phyloP scores from a whole-genome alignment of 2,113 vertebrate species.

The Pelusios castaneus region DNA sequence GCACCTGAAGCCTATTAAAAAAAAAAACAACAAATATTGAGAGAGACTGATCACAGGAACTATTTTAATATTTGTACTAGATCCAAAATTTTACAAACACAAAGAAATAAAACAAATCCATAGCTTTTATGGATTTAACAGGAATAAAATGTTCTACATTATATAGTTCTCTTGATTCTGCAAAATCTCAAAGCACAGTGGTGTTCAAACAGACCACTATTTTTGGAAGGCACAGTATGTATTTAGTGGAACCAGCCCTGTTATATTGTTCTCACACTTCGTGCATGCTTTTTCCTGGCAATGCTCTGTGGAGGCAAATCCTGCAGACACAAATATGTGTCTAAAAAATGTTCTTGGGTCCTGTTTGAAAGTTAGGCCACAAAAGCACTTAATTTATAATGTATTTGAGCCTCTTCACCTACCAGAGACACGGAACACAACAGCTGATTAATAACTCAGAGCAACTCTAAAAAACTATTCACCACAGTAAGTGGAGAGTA shows the following conservation, averaged over 20 bases:
- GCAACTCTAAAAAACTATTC: not conserved
- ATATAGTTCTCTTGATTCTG: not conserved
- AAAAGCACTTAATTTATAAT: not conserved
- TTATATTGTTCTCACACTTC: not conserved
- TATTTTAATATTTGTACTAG: not conserved
- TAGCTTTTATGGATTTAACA: not conserved
- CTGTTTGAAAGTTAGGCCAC: not conserved
- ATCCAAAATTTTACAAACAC: not conserved
- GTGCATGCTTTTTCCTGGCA: not conserved
- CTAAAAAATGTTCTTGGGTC: not conserved
- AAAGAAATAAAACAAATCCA: not conserved
- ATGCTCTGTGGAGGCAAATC: not conserved
- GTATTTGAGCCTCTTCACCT: not conserved
- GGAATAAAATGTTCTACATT: not conserved
- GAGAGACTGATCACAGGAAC: not conserved
- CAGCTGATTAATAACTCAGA: not conserved
- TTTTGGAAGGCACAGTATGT: not conserved
- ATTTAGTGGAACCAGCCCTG: not conserved
- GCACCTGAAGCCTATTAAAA: constrained; percentile 90
- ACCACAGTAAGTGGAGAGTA: not conserved
- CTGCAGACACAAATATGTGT: not conserved
- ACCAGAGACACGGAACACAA: not conserved
- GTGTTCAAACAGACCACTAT: not conserved
- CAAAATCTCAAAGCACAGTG: not conserved
- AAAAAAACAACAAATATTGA: constrained; percentile 11